phyloP scores from a whole-genome alignment of 1,140 invertebrate species.

The Wasmannia auropunctata region DNA sequence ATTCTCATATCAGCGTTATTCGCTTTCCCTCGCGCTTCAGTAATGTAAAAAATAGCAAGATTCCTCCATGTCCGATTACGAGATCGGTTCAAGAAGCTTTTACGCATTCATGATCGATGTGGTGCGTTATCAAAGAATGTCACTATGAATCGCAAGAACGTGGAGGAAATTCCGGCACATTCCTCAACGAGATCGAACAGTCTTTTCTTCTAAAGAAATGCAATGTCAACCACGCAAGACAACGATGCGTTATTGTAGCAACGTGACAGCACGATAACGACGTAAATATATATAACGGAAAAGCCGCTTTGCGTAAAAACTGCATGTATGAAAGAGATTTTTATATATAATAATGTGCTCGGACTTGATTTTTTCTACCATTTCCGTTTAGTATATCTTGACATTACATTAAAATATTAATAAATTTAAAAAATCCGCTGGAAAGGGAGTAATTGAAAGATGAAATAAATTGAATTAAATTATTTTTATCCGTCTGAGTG shows the following conservation, averaged over 20 bases:
- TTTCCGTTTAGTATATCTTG: neutral
- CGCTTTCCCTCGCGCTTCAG: conserved; percentile 8
- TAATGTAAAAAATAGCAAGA: conserved; percentile 53
- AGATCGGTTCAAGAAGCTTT: conserved; percentile 29
- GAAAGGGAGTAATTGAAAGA: neutral
- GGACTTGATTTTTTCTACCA: neutral
- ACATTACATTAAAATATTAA: neutral
- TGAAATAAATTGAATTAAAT: neutral
- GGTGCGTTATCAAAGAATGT: conserved; percentile 40
- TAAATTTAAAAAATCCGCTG: neutral
- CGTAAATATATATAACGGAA: neutral
- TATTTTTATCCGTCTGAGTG: too few relatives aligned
- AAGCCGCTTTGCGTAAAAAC: neutral
- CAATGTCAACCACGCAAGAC: neutral
- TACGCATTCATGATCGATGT: conserved; percentile 53
- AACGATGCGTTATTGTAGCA: neutral
- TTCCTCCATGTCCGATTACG: conserved; percentile 27
- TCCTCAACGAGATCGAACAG: neutral
- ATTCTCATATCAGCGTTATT: conserved; percentile 44
- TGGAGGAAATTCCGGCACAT: conserved; percentile 8
- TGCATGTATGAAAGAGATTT: neutral
- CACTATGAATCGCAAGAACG: conserved; percentile 34
- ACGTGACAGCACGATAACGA: neutral
- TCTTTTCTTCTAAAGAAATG: neutral
- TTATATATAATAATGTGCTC: neutral